Percentiles rank a stretch among this genome's conserved stretches.
phyloP scores from a whole-genome alignment of 2,113 vertebrate genomes.

The Grammomys dolichurus region DNA sequence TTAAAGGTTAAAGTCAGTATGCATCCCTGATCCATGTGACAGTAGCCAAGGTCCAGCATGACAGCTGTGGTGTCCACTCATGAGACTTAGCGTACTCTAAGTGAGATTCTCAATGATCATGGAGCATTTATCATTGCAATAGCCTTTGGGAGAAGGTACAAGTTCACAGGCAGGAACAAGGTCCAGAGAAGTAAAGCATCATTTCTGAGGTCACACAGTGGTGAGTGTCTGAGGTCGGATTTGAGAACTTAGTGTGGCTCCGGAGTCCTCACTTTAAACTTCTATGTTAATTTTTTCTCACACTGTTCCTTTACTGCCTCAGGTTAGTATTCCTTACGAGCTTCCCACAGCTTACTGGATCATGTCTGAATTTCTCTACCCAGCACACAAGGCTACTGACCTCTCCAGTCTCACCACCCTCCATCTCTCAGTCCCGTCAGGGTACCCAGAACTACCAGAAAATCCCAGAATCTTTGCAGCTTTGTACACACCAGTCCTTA shows the following conservation, averaged over 20 bases:
- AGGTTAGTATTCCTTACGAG: neutral
- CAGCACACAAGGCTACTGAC: neutral
- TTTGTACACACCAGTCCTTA: neutral
- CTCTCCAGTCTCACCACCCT: neutral
- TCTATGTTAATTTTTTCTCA: neutral
- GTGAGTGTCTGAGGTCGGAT: neutral
- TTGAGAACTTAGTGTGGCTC: neutral
- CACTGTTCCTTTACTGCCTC: neutral
- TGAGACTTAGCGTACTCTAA: neutral
- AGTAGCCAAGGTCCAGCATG: too few relatives aligned
- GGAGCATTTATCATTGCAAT: neutral
- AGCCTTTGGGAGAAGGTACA: neutral
- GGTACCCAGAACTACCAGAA: neutral
- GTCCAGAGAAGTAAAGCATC: conserved; percentile 10
- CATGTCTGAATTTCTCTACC: neutral
- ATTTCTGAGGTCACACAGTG: neutral
- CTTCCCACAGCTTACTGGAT: neutral
- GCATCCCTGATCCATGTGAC: neutral
- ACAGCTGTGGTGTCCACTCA: neutral
- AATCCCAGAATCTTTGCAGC: neutral
- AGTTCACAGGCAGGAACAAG: neutral
- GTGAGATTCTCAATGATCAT: neutral
- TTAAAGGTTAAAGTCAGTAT: neutral
- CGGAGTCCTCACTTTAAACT: neutral
- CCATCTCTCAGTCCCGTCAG: neutral